phyloP scores from a whole-genome alignment of 2,113 vertebrate genomes.

The Mellivora capensis region DNA sequence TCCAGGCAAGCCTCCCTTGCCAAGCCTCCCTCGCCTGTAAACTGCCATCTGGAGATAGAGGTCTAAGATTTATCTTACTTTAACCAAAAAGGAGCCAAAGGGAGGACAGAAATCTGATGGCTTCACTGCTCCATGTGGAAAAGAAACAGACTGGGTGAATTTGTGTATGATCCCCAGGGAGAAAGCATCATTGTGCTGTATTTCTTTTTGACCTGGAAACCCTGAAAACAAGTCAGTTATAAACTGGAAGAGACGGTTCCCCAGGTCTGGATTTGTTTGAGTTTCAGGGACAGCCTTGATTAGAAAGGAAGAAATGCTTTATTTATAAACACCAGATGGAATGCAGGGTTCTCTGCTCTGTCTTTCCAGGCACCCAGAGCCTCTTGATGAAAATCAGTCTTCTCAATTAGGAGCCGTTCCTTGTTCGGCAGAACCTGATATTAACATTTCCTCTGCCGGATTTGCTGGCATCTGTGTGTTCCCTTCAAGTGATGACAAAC shows the following conservation, averaged over 20 bases:
- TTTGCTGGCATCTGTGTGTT: not conserved
- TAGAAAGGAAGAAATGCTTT: not conserved
- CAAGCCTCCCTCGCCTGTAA: not conserved
- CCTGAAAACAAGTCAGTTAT: not conserved
- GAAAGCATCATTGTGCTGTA: not conserved
- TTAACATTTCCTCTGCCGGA: not conserved
- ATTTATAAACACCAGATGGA: not conserved
- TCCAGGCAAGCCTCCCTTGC: not conserved
- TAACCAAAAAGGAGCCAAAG: not conserved
- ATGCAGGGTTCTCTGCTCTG: not conserved
- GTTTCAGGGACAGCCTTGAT: not conserved
- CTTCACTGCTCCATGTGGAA: not conserved
- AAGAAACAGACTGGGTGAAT: not conserved
- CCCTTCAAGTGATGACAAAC: not conserved
- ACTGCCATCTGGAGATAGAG: not conserved
- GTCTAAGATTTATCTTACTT: not conserved
- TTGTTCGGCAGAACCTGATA: not conserved
- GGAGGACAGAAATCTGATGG: not conserved
- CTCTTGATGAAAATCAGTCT: not conserved
- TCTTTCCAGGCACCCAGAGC: not conserved
- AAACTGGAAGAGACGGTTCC: not conserved
- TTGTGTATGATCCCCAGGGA: not conserved
- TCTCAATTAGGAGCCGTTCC: not conserved
- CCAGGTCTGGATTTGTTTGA: conserved; percentile 8
- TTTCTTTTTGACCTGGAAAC: conserved; percentile 18